phyloP scores from a whole-genome alignment of 2,888 invertebrate genomes.

The Sepioteuthis lessoniana region DNA sequence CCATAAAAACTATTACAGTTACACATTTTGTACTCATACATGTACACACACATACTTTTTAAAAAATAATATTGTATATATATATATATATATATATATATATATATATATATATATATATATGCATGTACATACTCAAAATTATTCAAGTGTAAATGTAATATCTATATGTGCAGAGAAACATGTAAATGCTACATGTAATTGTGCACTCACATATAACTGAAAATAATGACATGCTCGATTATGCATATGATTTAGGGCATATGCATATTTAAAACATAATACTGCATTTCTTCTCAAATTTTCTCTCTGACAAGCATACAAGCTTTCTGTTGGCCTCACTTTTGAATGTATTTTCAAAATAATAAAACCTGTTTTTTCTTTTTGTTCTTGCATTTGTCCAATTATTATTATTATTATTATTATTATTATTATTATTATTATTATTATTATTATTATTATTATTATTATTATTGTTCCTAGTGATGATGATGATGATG shows the following conservation, averaged over 20 bases:
- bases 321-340: conserved; percentile 6
- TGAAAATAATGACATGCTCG: conserved; percentile 20
- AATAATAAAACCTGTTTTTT: conserved; percentile 33
- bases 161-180: background rate
- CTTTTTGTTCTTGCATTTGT: conserved; percentile 21
- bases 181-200: background rate
- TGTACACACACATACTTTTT: background rate
- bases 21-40: background rate
- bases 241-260: background rate
- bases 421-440: no score
- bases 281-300: background rate
- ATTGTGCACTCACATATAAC: background rate
- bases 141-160: background rate
- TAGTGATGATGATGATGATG: background rate
- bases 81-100: conserved; percentile 12
- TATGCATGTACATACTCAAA: background rate
- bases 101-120: background rate
- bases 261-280: background rate
- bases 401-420: background rate
- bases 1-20: background rate
- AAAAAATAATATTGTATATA: background rate
- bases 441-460: background rate
- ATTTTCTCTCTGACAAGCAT: conserved; percentile 13
- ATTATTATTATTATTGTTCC: background rate
- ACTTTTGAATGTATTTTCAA: conserved; percentile 33